Conservation (phyloP, 2,113 vertebrate species). For the Arothron firmamentum region DNA sequence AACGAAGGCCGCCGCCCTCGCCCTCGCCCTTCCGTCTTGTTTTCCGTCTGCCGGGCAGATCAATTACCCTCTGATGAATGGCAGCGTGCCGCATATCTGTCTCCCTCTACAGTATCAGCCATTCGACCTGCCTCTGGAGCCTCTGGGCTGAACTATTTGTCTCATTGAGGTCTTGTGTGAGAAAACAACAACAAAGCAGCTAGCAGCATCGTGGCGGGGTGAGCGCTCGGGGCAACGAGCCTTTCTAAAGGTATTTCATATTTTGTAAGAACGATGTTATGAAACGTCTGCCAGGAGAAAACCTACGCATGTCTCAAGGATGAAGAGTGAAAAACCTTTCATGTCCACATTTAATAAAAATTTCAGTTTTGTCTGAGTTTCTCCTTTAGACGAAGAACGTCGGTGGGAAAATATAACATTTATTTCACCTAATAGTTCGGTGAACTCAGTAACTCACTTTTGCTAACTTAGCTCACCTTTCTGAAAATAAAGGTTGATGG, state of each 20-base stretch:
- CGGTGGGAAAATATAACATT: not conserved
- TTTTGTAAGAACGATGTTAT: not conserved
- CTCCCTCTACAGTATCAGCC: constrained; percentile 44
- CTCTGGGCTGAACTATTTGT: constrained; percentile 28
- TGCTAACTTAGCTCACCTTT: not conserved
- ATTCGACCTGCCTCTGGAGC: constrained; percentile 39
- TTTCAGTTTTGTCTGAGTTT: constrained; percentile 6
- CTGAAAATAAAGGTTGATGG: not conserved
- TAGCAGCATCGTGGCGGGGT: not conserved
- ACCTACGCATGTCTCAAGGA: not conserved
- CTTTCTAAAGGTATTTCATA: not conserved
- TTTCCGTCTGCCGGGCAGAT: constrained; percentile 62
- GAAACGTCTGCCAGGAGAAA: not conserved
- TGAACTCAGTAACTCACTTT: not conserved
- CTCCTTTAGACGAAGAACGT: not conserved
- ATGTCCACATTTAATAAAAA: not conserved
- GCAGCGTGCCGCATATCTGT: constrained; percentile 41
- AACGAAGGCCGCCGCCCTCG: constrained; percentile 47
- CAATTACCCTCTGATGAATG: constrained; percentile 66
- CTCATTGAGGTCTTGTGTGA: constrained; percentile 36
- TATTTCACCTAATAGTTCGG: not conserved
- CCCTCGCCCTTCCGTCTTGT: constrained; percentile 37
- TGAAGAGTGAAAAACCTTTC: not conserved
- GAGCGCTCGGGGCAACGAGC: too few species aligned
- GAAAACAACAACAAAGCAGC: not conserved